These are phyloP conservation scores for Suillia variegata DNA, from an alignment of 2,888 invertebrate species.

Conservation along the genomic window DNA sequence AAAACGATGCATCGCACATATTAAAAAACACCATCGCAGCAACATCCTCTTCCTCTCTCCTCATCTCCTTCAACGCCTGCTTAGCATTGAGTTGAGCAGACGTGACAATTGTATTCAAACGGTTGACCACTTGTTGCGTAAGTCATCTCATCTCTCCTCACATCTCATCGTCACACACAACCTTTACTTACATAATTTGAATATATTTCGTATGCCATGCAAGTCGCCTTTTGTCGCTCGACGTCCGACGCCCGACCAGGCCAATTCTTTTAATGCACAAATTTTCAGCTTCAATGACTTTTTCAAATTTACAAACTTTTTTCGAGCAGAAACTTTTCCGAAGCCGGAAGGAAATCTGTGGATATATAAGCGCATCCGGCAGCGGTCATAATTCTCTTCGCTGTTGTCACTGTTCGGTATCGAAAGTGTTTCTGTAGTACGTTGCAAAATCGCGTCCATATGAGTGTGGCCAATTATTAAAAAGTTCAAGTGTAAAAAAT, in stretches of 20 bases:
- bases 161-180: not conserved
- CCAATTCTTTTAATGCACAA: conserved; percentile 4
- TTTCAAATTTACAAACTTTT: conserved; percentile 13
- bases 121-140: not conserved
- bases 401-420: not conserved
- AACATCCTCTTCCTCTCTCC: no score
- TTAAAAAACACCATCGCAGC: not conserved
- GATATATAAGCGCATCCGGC: conserved; percentile 15
- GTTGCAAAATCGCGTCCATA: conserved; percentile 1
- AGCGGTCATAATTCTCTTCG: conserved; percentile 11
- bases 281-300: conserved; percentile 35
- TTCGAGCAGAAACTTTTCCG: not conserved
- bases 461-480: conserved; percentile 5
- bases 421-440: not conserved
- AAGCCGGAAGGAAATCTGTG: not conserved
- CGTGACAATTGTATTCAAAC: conserved; percentile 12
- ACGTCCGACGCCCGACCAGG: conserved; percentile 21
- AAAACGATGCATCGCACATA: not conserved
- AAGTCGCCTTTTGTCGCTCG: conserved; percentile 32
- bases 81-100: not conserved
- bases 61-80: no score
- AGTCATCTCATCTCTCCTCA: not conserved
- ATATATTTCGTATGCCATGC: not conserved
- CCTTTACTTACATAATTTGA: no score
- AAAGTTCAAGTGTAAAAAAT: conserved; percentile 14